Base-by-base conservation (phyloP, 2,797 vertebrate genomes). In the Onychomys torridus region DNA sequence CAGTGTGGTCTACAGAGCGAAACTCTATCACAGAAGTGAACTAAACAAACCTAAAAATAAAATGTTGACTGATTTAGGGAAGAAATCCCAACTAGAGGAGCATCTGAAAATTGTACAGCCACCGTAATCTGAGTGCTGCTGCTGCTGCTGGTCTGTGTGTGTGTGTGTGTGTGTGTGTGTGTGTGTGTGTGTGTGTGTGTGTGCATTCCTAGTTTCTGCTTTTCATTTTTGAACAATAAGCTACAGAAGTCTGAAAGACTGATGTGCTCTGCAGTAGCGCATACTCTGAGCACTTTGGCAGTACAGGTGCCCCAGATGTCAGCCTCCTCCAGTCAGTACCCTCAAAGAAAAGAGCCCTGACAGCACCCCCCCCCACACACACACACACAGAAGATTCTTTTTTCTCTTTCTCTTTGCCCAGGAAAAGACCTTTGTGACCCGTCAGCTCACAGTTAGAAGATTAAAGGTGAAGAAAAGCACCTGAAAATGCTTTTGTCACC, bases 391-490 rank as follows among this genome's bases (percentile, higher is more conserved):
- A 29, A 90, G 37, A 85, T 63, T 92, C n/a, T 90, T 83, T 84
- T 71, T 57, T 86, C 76, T 88, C 83, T 93, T 61, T 57, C 76
- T 90, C 77, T 97, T 94, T 96, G 77, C 73, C 67, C 67, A 83
- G 46, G 55, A 61, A 95, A 93, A 91, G 85, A 93, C 92, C 92
- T 97, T 78, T 57, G 25, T 94, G 92, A 95, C 93, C 88, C 57
- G 8, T 93, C 67, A 27, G 49, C 77, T 83, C 92, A 85, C 77
- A 95, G 67, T 92, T 94, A 96, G 90, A 95, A 96, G 94, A 97
- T 97, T 65, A 98, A 97, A 98, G 95, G 85, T 40, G 52, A 88
- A 46, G 43, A 85, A 93, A 85, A 94, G 73, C 90, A 97, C 85
- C 87, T 71, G 71, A 79, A 94, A 89, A 92, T 75, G 90, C 84